Base-by-base conservation (phyloP, 2,888 invertebrate genomes). In the Troides oblongomaculatus region DNA sequence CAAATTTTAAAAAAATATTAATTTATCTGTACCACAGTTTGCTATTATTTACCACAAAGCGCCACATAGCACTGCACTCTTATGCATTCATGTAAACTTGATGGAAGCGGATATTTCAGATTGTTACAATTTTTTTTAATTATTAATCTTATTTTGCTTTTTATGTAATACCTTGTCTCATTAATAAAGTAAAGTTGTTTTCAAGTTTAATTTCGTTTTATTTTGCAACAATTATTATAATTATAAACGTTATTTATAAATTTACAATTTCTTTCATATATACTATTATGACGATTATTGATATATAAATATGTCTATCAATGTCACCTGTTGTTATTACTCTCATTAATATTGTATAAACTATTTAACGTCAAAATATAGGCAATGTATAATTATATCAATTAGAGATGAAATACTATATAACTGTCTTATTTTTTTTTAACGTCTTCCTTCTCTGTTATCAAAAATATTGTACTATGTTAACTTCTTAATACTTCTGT, bases 111-210 rank as follows among this genome's bases (percentile, higher is more conserved):
- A 50, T 71, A 53, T 23, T 68, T 65, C 46, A 61, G 62, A 71
- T 77, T 77, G 79, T 81, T 78, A 78, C 77, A 76, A 73, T 74
- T 71, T 76, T 77, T 69, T 78, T 73, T 76, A 72, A 74, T 74
- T 75, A 74, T 78, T 79, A 78, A 68, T 72, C 59, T 12, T 73
- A 72, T 77, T 80, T 78, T 71, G 78, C 78, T 79, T 81, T 73
- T 77, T 80, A 78, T 84, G 82, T 84, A 81, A 73, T 81, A 77
- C 77, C 79, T 39, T 76, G 70, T 76, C 78, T 76, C 78, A 79
- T 78, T 75, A 87, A 85, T 86, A 85, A 88, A 87, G 79, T 79
- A 81, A 82, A 81, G 57, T 86, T 87, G 86, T 85, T 86, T 87
- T 83, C 76, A 82, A 78, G 75, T 79, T 82, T 74, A 69, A 68